These are phyloP conservation scores for Elegia similella DNA, from an alignment of 2,888 invertebrate genomes.

Conservation along the genomic window DNA sequence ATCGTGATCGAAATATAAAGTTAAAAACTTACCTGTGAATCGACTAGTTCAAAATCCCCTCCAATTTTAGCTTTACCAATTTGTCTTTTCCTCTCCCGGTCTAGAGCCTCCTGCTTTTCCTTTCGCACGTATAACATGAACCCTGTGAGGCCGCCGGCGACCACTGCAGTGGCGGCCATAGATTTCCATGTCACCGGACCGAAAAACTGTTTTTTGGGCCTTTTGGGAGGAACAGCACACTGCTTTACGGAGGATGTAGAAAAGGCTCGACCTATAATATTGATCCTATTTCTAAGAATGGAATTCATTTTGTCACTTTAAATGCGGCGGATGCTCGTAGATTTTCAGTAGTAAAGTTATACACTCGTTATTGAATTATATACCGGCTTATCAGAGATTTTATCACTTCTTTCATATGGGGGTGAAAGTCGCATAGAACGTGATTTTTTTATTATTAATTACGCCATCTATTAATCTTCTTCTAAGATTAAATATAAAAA, in stretches of 20 bases:
- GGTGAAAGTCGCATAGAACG: too few relatives aligned
- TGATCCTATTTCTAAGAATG: conserved; percentile 47
- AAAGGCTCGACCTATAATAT: conserved; percentile 47
- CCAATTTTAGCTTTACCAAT: conserved; percentile 97
- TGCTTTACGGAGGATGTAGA: conserved; percentile 54
- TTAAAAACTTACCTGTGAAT: conserved; percentile 74
- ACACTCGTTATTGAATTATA: neutral
- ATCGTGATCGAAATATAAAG: too few relatives aligned
- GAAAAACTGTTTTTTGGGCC: conserved; percentile 47
- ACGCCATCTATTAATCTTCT: too few relatives aligned
- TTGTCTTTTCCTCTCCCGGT: conserved; percentile 88
- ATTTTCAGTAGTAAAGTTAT: neutral
- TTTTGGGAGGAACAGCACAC: conserved; percentile 60
- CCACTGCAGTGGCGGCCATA: conserved; percentile 83
- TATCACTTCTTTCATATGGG: too few relatives aligned
- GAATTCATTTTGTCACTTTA: conserved; percentile 54
- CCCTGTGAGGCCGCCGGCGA: conserved; percentile 85
- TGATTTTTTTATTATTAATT: too few relatives aligned
- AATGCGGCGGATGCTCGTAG: neutral
- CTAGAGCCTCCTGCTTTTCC: conserved; percentile 88
- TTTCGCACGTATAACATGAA: conserved; percentile 90
- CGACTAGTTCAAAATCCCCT: conserved; percentile 93
- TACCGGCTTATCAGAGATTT: conserved; percentile 25
- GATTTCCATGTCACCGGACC: conserved; percentile 93
- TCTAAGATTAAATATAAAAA: too few relatives aligned